Evolutionary conservation across 1,140 invertebrate genomes (phyloP), one percentile per base, ranked within the genome.

Genomic region (Tetranychus cinnabarinus): DNA sequence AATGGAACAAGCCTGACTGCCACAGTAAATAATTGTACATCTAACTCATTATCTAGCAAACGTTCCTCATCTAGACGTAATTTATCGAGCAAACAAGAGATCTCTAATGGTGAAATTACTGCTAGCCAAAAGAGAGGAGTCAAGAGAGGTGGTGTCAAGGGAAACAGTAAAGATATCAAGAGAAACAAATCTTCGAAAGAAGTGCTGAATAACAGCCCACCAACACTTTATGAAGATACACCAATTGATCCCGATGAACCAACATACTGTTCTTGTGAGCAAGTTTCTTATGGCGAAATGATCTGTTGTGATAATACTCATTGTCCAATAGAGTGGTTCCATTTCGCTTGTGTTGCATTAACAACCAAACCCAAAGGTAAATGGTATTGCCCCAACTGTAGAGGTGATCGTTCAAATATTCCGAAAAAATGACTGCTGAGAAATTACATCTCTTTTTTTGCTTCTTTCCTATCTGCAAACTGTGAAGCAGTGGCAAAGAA

Each of bases 241-340:
- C 78, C 82, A 0, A 88, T 91, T 63, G 89, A 92, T 74, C 88
- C 91, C 0, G 88, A 97, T 72, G 92, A 97, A 71, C 92, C 92
- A 0, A 91, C 89, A 1, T 97, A 97, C 70, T 97, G 93, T 74
- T 77, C 95, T 0, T 97, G 92, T 74, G 88, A 80, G 65, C 78
- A 80, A 74, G 75, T 77, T 6, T 76, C 75, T 10, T 71, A 62
- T 63, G 77, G 77, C 23, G 75, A 78, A 66, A 79, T 79, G 77
- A 76, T 79, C 46, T 72, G 71, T 15, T 79, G 77, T 70, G 77
- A 79, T 69, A 78, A 79, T 70, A 69, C 71, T 50, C 68, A 75
- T 68, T 79, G 78, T 69, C 72, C 74, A n/a, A 76, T 78, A 58
- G 79, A 80, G 67, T 79, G 78, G 78, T 79, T 79, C 67, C 78